phyloP scores from a whole-genome alignment of 2,888 invertebrate genomes.

The Thera obeliscata region DNA sequence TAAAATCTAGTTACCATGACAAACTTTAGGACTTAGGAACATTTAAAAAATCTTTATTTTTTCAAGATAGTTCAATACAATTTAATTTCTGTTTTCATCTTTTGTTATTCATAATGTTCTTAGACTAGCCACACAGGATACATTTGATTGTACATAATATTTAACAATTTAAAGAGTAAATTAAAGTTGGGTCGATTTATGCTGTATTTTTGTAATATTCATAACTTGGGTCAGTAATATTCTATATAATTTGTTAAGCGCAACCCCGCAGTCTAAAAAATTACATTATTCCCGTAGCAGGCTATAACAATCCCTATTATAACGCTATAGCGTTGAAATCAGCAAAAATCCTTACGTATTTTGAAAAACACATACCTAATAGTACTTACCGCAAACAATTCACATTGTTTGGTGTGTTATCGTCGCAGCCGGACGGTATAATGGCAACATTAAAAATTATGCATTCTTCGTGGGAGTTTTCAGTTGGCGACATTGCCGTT shows the following conservation, averaged over 20 bases:
- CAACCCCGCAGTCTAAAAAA: background rate
- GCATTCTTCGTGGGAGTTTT: slow-evolving; percentile 42
- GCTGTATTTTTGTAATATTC: no score
- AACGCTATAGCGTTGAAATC: slow-evolving; percentile 1
- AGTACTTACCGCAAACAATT: slow-evolving; percentile 24
- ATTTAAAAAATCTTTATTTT: no score
- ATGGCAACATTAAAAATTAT: slow-evolving; percentile 45
- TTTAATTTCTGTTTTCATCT: no score
- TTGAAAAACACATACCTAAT: slow-evolving; percentile 34
- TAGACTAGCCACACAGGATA: no score
- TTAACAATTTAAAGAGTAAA: no score
- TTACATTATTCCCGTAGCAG: background rate
- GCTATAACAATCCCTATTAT: background rate
- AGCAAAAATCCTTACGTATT: slow-evolving; percentile 16
- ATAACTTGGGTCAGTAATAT: background rate
- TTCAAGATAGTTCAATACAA: no score
- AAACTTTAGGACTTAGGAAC: no score
- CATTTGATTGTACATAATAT: no score
- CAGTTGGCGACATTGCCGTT: slow-evolving; percentile 31
- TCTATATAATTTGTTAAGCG: background rate
- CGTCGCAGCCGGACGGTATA: slow-evolving; percentile 37
- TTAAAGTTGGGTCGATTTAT: no score
- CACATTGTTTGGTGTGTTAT: slow-evolving; percentile 40
- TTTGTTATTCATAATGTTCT: no score
- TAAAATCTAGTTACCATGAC: no score